Conservation (phyloP, 2,888 invertebrate genomes). For the Galerucella calmariensis region DNA sequence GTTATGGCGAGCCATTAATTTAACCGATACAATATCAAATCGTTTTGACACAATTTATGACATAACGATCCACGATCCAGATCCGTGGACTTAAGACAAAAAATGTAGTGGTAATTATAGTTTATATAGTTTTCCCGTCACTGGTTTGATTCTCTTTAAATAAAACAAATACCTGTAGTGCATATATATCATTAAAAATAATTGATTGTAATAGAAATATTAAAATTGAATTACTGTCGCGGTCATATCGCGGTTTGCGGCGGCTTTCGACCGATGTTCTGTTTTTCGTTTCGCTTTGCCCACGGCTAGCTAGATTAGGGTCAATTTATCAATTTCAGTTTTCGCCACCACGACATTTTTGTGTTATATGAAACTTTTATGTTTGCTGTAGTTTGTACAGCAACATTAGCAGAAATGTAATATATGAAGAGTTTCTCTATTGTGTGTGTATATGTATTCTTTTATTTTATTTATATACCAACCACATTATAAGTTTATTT, state of each 20-base stretch:
- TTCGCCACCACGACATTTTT: conserved; percentile 55
- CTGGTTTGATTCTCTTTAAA: neutral
- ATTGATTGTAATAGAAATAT: conserved; percentile 33
- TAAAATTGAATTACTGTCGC: conserved; percentile 49
- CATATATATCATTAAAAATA: conserved; percentile 27
- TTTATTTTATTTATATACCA: conserved; percentile 54
- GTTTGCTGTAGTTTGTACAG: conserved; percentile 55
- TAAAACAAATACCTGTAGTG: conserved; percentile 10
- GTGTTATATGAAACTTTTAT: conserved; percentile 55
- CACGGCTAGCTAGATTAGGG: conserved; percentile 41
- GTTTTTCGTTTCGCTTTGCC: conserved; percentile 52
- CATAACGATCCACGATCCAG: too few species aligned
- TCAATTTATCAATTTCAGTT: conserved; percentile 59
- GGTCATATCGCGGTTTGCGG: conserved; percentile 46
- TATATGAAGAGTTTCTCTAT: conserved; percentile 55
- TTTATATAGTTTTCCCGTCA: neutral
- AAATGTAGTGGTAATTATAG: too few species aligned
- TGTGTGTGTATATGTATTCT: conserved; percentile 51
- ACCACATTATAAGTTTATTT: conserved; percentile 54
- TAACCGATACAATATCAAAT: too few species aligned
- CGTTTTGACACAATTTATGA: too few species aligned
- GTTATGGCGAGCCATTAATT: too few species aligned
- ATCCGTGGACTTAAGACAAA: too few species aligned
- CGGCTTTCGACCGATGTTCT: conserved; percentile 51
- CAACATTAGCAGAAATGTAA: conserved; percentile 57